Conservation (phyloP, 2,888 invertebrate species). For the Nomada hirtipes region DNA sequence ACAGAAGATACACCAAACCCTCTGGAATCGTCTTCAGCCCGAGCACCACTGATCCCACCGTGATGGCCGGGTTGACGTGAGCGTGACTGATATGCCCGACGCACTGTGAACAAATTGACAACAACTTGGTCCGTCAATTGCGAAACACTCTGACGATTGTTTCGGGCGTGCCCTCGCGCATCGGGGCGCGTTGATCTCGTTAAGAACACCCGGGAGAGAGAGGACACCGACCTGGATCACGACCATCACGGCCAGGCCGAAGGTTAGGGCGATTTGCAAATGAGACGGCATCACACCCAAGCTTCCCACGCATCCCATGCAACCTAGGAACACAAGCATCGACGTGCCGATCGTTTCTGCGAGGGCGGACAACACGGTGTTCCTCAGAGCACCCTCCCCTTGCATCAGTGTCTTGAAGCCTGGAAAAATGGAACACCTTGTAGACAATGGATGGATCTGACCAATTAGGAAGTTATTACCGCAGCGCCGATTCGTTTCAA, state of each 20-base stretch:
- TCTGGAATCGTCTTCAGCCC: slow-evolving; percentile 80
- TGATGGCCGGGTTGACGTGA: slow-evolving; percentile 84
- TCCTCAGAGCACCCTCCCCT: slow-evolving; percentile 71
- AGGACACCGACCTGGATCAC: slow-evolving; percentile 81
- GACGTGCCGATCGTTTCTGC: slow-evolving; percentile 82
- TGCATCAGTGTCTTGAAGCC: slow-evolving; percentile 72
- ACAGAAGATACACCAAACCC: slow-evolving; percentile 78
- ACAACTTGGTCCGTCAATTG: too few species aligned
- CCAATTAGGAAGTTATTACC: too few species aligned
- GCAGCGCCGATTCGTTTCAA: too few species aligned
- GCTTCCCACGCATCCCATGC: slow-evolving; percentile 79
- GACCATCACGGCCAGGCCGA: slow-evolving; percentile 82
- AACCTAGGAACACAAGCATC: slow-evolving; percentile 81
- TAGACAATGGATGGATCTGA: neutral
- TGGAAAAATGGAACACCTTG: slow-evolving; percentile 38
- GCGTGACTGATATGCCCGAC: slow-evolving; percentile 83
- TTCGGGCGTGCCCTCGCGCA: too few species aligned
- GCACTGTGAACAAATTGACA: slow-evolving; percentile 74
- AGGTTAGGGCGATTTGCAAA: slow-evolving; percentile 80
- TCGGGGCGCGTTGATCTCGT: too few species aligned
- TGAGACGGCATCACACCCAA: slow-evolving; percentile 72
- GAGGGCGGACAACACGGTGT: slow-evolving; percentile 75
- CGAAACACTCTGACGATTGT: too few species aligned
- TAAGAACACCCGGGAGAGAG: too few species aligned
- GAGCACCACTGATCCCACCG: slow-evolving; percentile 80